These are phyloP conservation scores for Thunnus maccoyii DNA, from an alignment of 2,113 vertebrate species.

Conservation along the genomic window DNA sequence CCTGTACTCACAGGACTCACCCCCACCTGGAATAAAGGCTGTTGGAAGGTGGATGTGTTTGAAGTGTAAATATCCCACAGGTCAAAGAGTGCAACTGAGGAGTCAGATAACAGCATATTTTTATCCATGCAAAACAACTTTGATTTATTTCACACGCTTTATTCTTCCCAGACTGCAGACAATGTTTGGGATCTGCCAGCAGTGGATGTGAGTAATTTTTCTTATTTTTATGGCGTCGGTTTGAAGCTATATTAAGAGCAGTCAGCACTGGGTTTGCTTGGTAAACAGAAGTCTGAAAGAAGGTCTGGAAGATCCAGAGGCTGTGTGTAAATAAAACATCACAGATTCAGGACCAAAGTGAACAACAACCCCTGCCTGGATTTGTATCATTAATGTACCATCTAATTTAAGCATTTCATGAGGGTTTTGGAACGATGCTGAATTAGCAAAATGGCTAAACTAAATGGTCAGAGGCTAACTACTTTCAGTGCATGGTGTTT, in stretches of 20 bases:
- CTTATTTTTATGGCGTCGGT: conserved; percentile 7
- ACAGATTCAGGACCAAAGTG: neutral
- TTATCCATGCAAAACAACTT: conserved; percentile 56
- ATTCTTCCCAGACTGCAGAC: conserved; percentile 54
- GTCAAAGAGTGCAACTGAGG: conserved; percentile 62
- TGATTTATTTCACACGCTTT: conserved; percentile 57
- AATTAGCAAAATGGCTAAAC: neutral
- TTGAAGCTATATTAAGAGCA: conserved; percentile 56
- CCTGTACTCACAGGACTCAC: conserved; percentile 22
- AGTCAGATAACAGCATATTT: conserved; percentile 60
- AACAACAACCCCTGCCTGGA: neutral
- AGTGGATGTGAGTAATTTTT: conserved; percentile 34
- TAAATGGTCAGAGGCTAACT: neutral
- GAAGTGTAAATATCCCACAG: conserved; percentile 75
- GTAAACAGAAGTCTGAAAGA: conserved; percentile 25
- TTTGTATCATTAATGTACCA: conserved; percentile 1
- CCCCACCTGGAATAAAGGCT: conserved; percentile 29
- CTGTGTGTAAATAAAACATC: conserved; percentile 9
- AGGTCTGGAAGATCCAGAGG: conserved; percentile 22
- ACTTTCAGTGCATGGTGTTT: neutral
- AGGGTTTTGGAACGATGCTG: neutral
- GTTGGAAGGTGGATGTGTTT: conserved; percentile 58
- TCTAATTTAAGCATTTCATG: neutral
- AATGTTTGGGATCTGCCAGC: conserved; percentile 41
- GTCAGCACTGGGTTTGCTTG: conserved; percentile 9